These are phyloP conservation scores for Ursus arctos DNA, from an alignment of 2,113 vertebrate genomes.

Conservation along the genomic window DNA sequence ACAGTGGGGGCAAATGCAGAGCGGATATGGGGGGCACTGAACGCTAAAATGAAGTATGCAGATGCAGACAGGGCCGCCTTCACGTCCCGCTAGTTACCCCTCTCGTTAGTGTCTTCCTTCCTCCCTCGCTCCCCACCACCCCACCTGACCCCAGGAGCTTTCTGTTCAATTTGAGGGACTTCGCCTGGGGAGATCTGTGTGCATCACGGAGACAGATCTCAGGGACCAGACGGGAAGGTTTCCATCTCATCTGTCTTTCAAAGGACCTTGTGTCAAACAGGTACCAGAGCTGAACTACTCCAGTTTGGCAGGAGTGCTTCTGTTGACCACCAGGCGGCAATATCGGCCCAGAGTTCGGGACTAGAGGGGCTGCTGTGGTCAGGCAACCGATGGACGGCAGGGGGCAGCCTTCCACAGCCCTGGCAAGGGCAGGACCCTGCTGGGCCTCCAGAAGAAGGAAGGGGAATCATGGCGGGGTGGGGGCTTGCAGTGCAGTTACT, in stretches of 20 bases:
- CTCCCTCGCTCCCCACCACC: background rate
- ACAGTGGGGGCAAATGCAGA: background rate
- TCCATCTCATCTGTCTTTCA: background rate
- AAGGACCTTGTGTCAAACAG: background rate
- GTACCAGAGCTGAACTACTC: background rate
- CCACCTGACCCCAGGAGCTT: background rate
- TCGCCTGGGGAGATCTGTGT: background rate
- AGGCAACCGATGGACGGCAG: constrained; percentile 18
- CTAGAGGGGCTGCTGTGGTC: background rate
- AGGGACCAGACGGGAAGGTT: background rate
- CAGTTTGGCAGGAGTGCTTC: background rate
- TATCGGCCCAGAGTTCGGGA: background rate
- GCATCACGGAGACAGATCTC: background rate
- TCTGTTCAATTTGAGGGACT: background rate
- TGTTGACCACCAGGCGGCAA: constrained; percentile 37
- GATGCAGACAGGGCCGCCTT: background rate
- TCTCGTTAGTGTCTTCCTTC: background rate
- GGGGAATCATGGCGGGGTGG: background rate
- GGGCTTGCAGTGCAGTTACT: background rate
- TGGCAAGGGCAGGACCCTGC: background rate
- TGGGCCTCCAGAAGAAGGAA: background rate
- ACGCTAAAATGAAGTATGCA: background rate
- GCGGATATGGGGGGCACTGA: background rate
- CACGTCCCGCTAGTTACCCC: background rate
- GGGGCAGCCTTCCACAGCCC: constrained; percentile 43